Conservation (phyloP, 2,888 invertebrate species). For the Cheilosia vulpina region DNA sequence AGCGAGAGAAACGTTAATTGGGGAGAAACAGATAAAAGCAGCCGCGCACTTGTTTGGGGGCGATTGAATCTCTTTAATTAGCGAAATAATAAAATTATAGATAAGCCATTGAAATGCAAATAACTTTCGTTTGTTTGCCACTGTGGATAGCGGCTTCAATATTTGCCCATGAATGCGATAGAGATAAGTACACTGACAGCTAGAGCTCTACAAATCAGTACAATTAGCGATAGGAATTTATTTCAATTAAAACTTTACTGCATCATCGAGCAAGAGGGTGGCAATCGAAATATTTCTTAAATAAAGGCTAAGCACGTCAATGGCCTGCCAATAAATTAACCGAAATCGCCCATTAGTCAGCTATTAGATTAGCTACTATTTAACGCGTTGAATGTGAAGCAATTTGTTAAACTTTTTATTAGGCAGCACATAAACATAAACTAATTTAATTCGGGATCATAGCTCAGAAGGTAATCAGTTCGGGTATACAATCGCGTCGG, state of each 20-base stretch:
- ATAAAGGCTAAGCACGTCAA: too few relatives aligned
- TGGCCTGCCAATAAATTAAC: too few relatives aligned
- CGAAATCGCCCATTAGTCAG: too few relatives aligned
- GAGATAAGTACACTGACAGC: background rate
- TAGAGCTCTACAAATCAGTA: background rate
- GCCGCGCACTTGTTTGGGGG: background rate
- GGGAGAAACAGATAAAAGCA: too few relatives aligned
- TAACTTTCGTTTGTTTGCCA: constrained; percentile 24
- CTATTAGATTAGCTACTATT: too few relatives aligned
- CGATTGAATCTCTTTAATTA: constrained; percentile 27
- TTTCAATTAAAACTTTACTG: too few relatives aligned
- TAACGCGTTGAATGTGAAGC: background rate
- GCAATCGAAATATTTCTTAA: too few relatives aligned
- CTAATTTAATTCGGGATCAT: background rate
- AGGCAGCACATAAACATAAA: background rate
- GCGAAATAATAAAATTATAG: constrained; percentile 13
- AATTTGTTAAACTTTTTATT: background rate
- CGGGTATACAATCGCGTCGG: too few relatives aligned
- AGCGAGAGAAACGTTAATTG: too few relatives aligned
- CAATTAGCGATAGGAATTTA: too few relatives aligned
- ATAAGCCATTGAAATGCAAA: constrained; percentile 34
- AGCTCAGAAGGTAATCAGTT: too few relatives aligned
- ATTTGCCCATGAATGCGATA: background rate
- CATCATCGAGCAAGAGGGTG: too few relatives aligned
- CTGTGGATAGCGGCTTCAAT: constrained; percentile 3